A percentile compares a stretch with the other conserved stretches of the same genome.
phyloP scores from a whole-genome alignment of 2,888 invertebrate species.

The Meiosimyza decipiens region DNA sequence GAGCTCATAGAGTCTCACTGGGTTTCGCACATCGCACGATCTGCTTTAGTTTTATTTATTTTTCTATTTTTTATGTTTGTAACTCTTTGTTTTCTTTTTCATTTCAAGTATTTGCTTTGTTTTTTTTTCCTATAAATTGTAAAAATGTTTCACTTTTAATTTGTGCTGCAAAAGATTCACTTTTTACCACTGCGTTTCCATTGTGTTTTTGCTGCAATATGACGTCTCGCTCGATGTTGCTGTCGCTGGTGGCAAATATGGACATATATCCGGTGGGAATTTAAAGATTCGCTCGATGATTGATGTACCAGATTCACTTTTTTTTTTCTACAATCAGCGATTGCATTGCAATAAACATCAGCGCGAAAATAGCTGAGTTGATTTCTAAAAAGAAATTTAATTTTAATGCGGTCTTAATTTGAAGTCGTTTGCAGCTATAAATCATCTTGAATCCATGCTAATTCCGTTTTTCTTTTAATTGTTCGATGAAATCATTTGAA shows the following conservation, averaged over 20 bases:
- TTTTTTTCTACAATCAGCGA: neutral
- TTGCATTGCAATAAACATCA: neutral
- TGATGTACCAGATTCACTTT: slow-evolving; percentile 20
- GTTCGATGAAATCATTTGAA: too few relatives aligned
- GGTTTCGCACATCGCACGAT: too few relatives aligned
- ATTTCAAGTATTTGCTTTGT: slow-evolving; percentile 3
- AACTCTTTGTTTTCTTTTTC: slow-evolving; percentile 5
- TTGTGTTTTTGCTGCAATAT: neutral
- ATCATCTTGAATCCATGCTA: too few relatives aligned
- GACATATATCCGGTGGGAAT: slow-evolving; percentile 24
- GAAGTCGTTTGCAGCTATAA: too few relatives aligned
- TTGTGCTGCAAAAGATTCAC: slow-evolving; percentile 15
- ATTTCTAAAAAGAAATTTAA: too few relatives aligned
- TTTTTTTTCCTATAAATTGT: neutral
- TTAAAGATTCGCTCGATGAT: neutral
- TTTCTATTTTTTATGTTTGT: neutral
- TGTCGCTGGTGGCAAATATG: slow-evolving; percentile 15
- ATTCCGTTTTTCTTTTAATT: too few relatives aligned
- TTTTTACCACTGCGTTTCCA: neutral
- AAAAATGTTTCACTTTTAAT: slow-evolving; percentile 7
- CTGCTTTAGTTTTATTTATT: neutral
- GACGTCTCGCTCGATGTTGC: neutral
- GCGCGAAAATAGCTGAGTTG: too few relatives aligned
- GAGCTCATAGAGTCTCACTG: neutral
- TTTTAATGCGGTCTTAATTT: too few relatives aligned